Percentiles rank a stretch among this genome's conserved stretches.
Evolutionary conservation across 2,113 vertebrate species (phyloP).

Genomic region (Camarhynchus parvulus): DNA sequence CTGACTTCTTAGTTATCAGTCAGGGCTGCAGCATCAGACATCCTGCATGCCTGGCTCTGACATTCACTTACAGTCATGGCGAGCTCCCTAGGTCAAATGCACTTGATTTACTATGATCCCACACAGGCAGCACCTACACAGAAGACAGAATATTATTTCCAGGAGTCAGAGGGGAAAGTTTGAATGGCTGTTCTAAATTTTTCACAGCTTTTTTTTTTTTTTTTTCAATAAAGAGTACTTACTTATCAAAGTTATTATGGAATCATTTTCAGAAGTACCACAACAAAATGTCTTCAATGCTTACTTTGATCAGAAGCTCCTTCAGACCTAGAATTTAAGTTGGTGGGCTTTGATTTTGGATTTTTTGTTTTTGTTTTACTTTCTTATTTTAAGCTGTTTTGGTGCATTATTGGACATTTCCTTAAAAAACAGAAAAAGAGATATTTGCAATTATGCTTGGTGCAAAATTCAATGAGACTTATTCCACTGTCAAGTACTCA

Average conservation of each 20-base stretch:
- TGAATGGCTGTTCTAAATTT: background rate
- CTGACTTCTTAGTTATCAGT: conserved; percentile 60
- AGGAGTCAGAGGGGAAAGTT: background rate
- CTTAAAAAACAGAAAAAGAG: background rate
- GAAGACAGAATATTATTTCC: background rate
- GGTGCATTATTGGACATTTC: background rate
- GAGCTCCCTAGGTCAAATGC: background rate
- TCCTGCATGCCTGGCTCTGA: conserved; percentile 1
- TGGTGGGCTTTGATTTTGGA: background rate
- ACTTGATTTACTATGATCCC: background rate
- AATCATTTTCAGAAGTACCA: background rate
- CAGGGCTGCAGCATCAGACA: conserved; percentile 34
- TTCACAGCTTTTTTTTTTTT: background rate
- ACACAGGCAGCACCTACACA: background rate
- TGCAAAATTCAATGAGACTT: background rate
- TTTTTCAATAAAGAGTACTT: background rate
- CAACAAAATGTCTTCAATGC: background rate
- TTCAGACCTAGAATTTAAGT: background rate
- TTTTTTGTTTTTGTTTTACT: background rate
- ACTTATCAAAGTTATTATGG: background rate
- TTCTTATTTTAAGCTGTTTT: background rate
- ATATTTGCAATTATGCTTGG: background rate
- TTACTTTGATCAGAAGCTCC: background rate
- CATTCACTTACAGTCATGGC: background rate
- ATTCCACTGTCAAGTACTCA: background rate